phyloP scores from a whole-genome alignment of 2,888 invertebrate genomes.

The Stenchaetothrips biformis region DNA sequence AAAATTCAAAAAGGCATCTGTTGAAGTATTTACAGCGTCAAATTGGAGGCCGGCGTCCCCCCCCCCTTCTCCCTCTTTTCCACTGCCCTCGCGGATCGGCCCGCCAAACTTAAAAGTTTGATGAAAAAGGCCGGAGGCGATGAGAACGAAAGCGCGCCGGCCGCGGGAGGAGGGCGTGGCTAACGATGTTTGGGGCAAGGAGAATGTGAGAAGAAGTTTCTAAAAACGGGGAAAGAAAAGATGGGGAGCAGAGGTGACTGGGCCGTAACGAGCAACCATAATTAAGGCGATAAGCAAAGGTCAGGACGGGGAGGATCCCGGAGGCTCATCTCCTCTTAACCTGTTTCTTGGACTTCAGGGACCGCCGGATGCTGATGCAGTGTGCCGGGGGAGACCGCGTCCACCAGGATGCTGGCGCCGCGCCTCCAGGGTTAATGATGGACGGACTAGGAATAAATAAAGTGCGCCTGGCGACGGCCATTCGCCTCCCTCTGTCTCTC shows the following conservation, averaged over 20 bases:
- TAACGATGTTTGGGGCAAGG: not conserved
- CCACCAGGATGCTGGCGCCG: no score
- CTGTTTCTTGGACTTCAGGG: no score
- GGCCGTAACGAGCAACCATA: no score
- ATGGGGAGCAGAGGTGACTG: not conserved
- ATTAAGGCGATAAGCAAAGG: no score
- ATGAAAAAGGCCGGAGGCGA: not conserved
- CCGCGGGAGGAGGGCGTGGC: not conserved
- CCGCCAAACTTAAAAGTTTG: not conserved
- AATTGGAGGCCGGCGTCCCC: not conserved
- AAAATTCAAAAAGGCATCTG: conserved; percentile 14
- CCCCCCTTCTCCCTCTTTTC: not conserved
- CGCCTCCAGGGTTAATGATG: no score
- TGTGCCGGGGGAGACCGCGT: no score
- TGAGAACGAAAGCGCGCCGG: not conserved
- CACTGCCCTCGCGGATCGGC: not conserved
- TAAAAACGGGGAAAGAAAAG: not conserved
- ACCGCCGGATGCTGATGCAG: no score
- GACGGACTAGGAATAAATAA: no score
- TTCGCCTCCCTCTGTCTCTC: no score
- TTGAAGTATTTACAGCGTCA: conserved; percentile 17
- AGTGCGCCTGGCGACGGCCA: no score
- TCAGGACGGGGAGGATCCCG: no score
- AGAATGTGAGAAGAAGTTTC: not conserved
- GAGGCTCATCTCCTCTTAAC: no score